These are phyloP conservation scores for Leistus spinibarbis DNA, from an alignment of 2,888 invertebrate genomes.

Conservation along the genomic window DNA sequence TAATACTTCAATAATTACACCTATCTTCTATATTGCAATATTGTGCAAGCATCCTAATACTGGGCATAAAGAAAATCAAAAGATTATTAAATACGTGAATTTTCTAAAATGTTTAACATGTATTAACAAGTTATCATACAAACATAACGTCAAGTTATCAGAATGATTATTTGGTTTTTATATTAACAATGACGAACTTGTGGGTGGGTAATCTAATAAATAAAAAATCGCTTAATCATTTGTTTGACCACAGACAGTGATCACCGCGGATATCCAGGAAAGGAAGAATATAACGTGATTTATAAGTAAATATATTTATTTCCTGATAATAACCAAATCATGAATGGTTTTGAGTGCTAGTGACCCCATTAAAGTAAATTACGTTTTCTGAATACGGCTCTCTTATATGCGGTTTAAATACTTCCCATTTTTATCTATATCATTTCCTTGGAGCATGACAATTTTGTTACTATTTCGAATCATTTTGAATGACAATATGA, in stretches of 20 bases:
- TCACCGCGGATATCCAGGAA: not conserved
- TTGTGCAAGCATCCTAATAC: too few relatives aligned
- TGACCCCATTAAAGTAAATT: slow-evolving; percentile 15
- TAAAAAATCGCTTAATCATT: not conserved
- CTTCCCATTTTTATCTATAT: slow-evolving; percentile 31
- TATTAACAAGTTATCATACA: too few relatives aligned
- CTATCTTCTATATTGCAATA: too few relatives aligned
- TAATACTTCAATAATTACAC: too few relatives aligned
- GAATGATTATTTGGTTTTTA: not conserved
- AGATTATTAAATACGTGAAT: too few relatives aligned
- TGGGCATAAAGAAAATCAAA: too few relatives aligned
- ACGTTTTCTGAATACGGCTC: not conserved
- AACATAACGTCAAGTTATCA: too few relatives aligned
- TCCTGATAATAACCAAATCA: not conserved
- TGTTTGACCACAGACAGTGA: not conserved
- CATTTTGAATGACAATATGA: slow-evolving; percentile 14
- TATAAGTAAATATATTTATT: not conserved
- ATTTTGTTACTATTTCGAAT: slow-evolving; percentile 1
- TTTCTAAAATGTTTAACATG: too few relatives aligned
- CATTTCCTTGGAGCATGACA: not conserved
- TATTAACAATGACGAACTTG: not conserved
- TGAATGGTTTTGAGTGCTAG: slow-evolving; percentile 6
- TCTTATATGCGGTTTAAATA: slow-evolving; percentile 17
- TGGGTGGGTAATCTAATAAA: not conserved
- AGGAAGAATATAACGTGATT: not conserved